phyloP scores from a whole-genome alignment of 2,888 invertebrate species.

The Tipula vernalis region DNA sequence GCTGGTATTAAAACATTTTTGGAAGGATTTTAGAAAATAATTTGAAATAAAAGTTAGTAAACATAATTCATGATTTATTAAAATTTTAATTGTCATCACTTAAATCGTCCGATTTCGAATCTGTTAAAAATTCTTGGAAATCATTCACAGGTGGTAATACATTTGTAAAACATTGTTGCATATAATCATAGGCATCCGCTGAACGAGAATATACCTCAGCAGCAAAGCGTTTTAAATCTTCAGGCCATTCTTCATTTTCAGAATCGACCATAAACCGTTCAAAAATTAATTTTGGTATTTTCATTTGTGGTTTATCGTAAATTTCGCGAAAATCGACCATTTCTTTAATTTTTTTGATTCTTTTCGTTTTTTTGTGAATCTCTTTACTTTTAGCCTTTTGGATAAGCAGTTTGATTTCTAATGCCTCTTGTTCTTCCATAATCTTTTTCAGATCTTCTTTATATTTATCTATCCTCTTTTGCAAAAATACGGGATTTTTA shows the following conservation, averaged over 20 bases:
- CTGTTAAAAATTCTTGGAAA: not conserved
- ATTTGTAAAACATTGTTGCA: not conserved
- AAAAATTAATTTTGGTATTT: not conserved
- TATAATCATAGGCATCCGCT: not conserved
- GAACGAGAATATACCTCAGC: not conserved
- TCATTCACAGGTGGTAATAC: not conserved
- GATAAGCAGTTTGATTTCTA: not conserved
- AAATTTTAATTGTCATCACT: not conserved
- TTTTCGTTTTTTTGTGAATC: not conserved
- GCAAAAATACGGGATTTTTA: not conserved
- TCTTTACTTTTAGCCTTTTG: not conserved
- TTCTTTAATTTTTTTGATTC: not conserved
- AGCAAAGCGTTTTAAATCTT: not conserved
- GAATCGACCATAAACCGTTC: not conserved
- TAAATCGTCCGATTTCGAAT: not conserved
- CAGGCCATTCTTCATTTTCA: not conserved
- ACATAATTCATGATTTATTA: not conserved
- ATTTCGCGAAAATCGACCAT: not conserved
- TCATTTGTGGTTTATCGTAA: not conserved
- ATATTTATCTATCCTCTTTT: not conserved
- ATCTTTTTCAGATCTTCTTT: not conserved
- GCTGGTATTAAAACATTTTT: constrained; percentile 22
- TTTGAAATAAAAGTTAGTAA: not conserved
- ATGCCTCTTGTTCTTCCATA: not conserved
- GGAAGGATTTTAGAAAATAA: not conserved